phyloP scores from a whole-genome alignment of 2,888 invertebrate genomes.

The Dendrolimus houi region DNA sequence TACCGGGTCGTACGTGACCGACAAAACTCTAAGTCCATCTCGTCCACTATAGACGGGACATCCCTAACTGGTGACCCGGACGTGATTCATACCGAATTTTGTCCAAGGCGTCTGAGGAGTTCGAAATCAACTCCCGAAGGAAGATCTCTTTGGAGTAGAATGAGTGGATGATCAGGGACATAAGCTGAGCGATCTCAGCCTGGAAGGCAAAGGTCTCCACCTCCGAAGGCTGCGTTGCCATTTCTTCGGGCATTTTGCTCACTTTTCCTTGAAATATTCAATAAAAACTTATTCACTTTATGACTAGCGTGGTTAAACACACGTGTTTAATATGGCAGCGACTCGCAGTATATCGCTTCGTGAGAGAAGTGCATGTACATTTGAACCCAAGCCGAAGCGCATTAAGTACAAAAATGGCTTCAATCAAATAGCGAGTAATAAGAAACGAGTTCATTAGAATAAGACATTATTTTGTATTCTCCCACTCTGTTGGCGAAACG shows the following conservation, averaged over 20 bases:
- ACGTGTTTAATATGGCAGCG: constrained; percentile 47
- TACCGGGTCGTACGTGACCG: too few relatives aligned
- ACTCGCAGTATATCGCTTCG: constrained; percentile 28
- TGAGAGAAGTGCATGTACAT: constrained; percentile 9
- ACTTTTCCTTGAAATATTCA: constrained; percentile 17
- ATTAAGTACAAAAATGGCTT: constrained; percentile 13
- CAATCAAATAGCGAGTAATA: constrained; percentile 15
- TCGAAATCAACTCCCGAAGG: constrained; percentile 98
- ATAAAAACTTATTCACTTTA: constrained; percentile 19
- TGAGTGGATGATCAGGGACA: constrained; percentile 99
- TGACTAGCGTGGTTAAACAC: constrained; percentile 31
- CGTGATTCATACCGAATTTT: constrained; percentile 97
- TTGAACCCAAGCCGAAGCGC: constrained; percentile 1
- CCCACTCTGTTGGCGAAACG: constrained; percentile 11
- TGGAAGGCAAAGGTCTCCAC: constrained; percentile 99
- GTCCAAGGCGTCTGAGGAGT: constrained; percentile 95
- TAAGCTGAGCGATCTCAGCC: constrained; percentile 99
- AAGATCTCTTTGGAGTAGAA: constrained; percentile 99
- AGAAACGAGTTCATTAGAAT: constrained; percentile 28
- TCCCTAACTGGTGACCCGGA: too few relatives aligned
- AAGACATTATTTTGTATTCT: constrained; percentile 17
- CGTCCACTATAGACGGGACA: too few relatives aligned
- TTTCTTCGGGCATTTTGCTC: constrained; percentile 85
- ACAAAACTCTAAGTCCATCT: too few relatives aligned
- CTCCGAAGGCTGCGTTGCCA: constrained; percentile 81